These are phyloP conservation scores for Dromas ardeola DNA, from an alignment of 2,113 vertebrate species.

Conservation along the genomic window DNA sequence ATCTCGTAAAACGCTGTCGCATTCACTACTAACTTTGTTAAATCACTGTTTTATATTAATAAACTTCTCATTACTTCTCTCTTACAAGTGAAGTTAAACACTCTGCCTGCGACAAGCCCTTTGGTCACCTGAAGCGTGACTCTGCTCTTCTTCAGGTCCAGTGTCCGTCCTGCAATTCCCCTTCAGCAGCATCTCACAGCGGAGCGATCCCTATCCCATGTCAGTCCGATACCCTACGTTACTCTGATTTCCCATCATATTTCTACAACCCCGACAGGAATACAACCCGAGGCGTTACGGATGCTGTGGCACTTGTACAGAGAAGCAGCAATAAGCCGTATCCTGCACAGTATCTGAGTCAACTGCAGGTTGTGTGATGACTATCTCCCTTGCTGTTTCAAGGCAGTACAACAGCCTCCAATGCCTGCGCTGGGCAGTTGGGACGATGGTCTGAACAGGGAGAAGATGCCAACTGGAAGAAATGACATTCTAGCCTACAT, in stretches of 20 bases:
- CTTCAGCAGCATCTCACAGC: neutral
- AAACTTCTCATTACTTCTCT: too few relatives aligned
- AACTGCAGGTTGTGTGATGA: neutral
- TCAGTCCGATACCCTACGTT: rapidly evolving
- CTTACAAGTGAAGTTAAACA: too few relatives aligned
- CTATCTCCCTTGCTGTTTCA: neutral
- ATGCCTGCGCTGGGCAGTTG: neutral
- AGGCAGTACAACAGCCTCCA: neutral
- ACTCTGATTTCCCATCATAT: neutral
- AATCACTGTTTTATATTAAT: too few relatives aligned
- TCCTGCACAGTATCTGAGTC: neutral
- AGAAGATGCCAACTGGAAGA: neutral
- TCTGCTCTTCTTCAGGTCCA: neutral
- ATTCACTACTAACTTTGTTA: too few relatives aligned
- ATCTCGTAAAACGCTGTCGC: too few relatives aligned
- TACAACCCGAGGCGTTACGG: neutral
- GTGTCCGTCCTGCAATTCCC: too few relatives aligned
- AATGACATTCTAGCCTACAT: neutral
- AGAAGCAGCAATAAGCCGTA: neutral
- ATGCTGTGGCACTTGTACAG: neutral
- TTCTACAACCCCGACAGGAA: neutral
- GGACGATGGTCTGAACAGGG: neutral
- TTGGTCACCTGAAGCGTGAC: neutral
- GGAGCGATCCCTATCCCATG: neutral
- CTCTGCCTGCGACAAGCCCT: too few relatives aligned